Percentiles rank a stretch among this genome's conserved stretches.
Evolutionary conservation across 2,113 vertebrate genomes (phyloP).

Genomic region (Polyodon spathula): DNA sequence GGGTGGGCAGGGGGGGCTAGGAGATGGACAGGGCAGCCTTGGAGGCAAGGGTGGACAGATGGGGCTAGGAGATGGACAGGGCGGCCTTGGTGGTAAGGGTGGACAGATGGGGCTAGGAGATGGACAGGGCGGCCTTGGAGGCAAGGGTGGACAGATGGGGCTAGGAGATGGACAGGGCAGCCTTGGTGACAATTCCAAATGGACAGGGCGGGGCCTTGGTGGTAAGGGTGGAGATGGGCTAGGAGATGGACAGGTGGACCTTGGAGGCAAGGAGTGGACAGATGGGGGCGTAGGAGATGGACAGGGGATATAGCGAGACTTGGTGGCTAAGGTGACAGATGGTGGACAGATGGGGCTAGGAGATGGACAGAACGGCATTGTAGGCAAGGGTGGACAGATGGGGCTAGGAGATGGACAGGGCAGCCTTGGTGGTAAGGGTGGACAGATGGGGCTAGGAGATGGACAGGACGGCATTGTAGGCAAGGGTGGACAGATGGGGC

Average conservation of each 20-base stretch:
- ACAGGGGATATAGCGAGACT: not conserved
- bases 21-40: no score
- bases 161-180: not conserved
- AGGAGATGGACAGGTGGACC: not conserved
- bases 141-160: not conserved
- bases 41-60: no score
- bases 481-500: not conserved
- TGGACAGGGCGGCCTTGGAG: no score
- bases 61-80: no score
- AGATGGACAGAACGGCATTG: not conserved
- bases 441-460: not conserved
- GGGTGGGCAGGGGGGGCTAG: no score
- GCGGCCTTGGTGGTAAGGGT: no score
- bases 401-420: not conserved
- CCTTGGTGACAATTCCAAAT: no score
- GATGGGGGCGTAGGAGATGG: constrained; percentile 27
- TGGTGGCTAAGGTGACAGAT: constrained; percentile 26
- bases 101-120: no score
- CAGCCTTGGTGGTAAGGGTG: not conserved
- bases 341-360: no score
- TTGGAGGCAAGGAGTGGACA: constrained; percentile 17
- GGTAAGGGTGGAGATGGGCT: constrained; percentile 6
- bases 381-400: not conserved
- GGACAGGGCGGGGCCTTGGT: no score
- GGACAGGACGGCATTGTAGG: not conserved